Conservation (phyloP, 2,888 invertebrate genomes). For the Cephus pygmeus region DNA sequence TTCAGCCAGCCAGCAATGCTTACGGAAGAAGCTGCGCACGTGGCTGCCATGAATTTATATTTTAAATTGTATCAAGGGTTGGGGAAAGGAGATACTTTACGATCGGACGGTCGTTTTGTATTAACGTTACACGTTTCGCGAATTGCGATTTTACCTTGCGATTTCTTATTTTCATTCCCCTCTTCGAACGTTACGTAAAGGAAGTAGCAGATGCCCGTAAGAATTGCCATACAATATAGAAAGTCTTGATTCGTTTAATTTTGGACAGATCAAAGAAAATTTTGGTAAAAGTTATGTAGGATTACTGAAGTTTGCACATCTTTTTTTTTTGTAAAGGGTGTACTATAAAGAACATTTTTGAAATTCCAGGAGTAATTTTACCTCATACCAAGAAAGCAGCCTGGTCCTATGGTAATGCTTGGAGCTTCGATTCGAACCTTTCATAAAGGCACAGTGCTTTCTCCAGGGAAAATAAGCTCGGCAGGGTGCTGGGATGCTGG, state of each 20-base stretch:
- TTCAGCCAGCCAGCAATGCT: not conserved
- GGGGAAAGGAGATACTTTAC: not conserved
- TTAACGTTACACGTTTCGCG: constrained; percentile 14
- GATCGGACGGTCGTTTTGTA: constrained; percentile 15
- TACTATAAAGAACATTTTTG: not conserved
- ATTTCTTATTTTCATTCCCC: not conserved
- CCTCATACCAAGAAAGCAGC: not conserved
- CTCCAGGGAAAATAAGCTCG: constrained; percentile 43
- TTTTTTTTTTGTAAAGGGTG: not conserved
- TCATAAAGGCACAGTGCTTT: constrained; percentile 42
- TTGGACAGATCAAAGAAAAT: not conserved
- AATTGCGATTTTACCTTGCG: constrained; percentile 10
- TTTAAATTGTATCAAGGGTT: constrained; percentile 13
- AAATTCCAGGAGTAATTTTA: not conserved
- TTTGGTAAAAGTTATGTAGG: not conserved
- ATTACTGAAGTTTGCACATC: not conserved
- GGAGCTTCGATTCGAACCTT: constrained; percentile 16
- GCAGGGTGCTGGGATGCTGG: constrained; percentile 25
- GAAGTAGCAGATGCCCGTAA: not conserved
- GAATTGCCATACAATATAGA: not conserved
- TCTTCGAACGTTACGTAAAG: not conserved
- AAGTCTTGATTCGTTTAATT: not conserved
- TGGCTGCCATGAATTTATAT: constrained; percentile 24
- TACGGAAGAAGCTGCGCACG: constrained; percentile 13
- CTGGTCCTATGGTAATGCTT: constrained; percentile 1